These are phyloP conservation scores for Prionace glauca DNA, from an alignment of 2,797 vertebrate species.

Conservation along the genomic window DNA sequence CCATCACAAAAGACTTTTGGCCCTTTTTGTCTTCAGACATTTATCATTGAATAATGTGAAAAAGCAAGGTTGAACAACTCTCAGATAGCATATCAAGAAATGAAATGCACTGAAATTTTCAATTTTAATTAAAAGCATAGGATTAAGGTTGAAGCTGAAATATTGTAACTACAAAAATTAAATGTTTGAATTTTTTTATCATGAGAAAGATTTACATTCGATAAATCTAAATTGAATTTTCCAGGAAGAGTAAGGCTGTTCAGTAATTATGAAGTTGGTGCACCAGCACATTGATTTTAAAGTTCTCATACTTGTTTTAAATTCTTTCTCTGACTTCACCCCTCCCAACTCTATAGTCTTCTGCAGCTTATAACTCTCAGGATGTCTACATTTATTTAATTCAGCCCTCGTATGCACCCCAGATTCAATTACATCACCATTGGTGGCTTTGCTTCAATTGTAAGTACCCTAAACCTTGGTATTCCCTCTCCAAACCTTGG, in stretches of 20 bases:
- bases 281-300: too few relatives aligned
- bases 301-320: not conserved
- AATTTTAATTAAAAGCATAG: not conserved
- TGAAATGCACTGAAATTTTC: not conserved
- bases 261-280: not conserved
- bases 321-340: not conserved
- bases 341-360: not conserved
- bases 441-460: not conserved
- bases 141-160: not conserved
- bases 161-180: not conserved
- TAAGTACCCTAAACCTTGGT: not conserved
- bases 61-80: not conserved
- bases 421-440: not conserved
- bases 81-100: not conserved
- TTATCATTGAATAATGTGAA: not conserved
- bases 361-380: not conserved
- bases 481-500: not conserved
- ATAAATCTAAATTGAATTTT: not conserved
- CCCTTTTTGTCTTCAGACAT: too few relatives aligned
- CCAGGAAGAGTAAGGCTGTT: not conserved
- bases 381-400: not conserved
- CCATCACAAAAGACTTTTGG: too few relatives aligned
- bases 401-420: not conserved
- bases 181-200: not conserved
- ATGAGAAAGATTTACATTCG: not conserved